These are phyloP conservation scores for Helicorthomorpha holstii DNA, from an alignment of 1,140 invertebrate species.

Conservation along the genomic window DNA sequence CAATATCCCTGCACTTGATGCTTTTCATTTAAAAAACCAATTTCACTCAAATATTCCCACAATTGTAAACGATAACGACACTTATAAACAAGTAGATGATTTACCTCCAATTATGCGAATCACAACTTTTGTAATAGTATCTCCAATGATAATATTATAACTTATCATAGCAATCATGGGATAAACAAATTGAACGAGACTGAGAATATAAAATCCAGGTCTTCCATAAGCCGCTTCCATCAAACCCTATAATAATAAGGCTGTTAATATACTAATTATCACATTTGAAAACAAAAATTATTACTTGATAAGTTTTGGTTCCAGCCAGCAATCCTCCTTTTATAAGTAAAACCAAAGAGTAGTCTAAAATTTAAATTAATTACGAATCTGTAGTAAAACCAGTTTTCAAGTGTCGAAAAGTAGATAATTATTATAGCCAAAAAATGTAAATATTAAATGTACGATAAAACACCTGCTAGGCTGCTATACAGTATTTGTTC, in stretches of 20 bases:
- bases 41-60: too few species aligned
- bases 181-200: conserved; percentile 63
- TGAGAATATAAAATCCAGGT: conserved; percentile 58
- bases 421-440: too few species aligned
- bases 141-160: conserved; percentile 77
- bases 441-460: too few species aligned
- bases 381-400: background rate
- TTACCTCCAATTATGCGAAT: conserved; percentile 33
- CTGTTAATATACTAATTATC: too few species aligned
- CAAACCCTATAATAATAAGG: conserved; percentile 37
- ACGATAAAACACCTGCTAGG: too few species aligned
- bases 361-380: conserved; percentile 33
- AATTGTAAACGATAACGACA: too few species aligned
- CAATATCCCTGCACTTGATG: conserved; percentile 33
- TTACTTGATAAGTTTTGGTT: conserved; percentile 55
- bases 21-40: too few species aligned
- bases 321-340: conserved; percentile 60
- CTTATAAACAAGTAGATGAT: too few species aligned
- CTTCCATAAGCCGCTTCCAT: conserved; percentile 66
- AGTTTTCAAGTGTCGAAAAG: background rate
- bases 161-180: conserved; percentile 80
- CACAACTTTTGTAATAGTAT: conserved; percentile 70
- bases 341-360: conserved; percentile 66
- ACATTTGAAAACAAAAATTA: background rate
- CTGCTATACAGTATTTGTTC: too few species aligned